Evolutionary conservation across 2,797 vertebrate genomes (phyloP).

Genomic region (Oreochromis mossambicus): DNA sequence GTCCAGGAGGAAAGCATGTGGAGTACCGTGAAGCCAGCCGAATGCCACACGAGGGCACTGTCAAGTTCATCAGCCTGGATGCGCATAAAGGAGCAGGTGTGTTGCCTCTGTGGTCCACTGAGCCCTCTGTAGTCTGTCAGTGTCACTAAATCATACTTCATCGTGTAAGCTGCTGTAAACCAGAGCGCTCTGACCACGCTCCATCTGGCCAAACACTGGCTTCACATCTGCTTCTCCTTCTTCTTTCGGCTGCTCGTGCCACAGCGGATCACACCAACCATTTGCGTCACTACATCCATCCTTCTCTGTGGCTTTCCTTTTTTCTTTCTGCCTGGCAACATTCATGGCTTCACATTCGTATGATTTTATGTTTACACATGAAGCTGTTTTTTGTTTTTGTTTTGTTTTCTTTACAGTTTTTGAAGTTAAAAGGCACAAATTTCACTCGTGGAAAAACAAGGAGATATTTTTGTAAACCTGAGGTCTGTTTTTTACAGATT

Average conservation of each 20-base stretch:
- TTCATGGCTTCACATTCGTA: not conserved
- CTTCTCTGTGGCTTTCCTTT: not conserved
- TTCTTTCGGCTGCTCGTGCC: not conserved
- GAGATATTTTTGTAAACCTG: not conserved
- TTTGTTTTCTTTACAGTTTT: not conserved
- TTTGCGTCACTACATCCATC: not conserved
- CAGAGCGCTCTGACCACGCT: not conserved
- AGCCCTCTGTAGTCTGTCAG: not conserved
- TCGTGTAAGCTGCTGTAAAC: rapidly evolving
- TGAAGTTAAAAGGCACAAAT: not conserved
- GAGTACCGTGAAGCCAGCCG: conserved; percentile 79
- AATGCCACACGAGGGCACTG: conserved; percentile 82
- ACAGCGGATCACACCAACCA: not conserved
- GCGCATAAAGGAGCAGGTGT: conserved; percentile 87
- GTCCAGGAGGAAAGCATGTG: conserved; percentile 86
- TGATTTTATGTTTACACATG: not conserved
- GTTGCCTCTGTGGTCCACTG: conserved; percentile 1
- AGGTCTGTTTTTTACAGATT: not conserved
- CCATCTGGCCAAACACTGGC: not conserved
- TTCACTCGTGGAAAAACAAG: not conserved
- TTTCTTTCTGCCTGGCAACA: not conserved
- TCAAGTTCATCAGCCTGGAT: conserved; percentile 90
- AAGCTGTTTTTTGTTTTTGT: not conserved
- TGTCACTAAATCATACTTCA: not conserved
- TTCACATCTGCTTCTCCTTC: not conserved